Base-by-base conservation (phyloP, 1,140 invertebrate species). In the Bradysia coprophila region DNA sequence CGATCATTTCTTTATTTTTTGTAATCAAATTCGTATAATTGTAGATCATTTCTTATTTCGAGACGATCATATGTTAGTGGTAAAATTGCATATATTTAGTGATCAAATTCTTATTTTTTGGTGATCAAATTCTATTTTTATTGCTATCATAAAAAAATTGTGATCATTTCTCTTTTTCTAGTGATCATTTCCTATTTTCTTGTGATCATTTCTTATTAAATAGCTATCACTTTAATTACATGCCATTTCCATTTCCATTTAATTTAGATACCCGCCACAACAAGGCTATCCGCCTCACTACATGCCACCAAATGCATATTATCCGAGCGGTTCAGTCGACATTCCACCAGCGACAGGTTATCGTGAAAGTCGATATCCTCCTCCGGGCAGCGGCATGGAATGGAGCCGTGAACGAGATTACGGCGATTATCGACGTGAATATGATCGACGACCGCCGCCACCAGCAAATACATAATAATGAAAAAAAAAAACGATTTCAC, bases 391-490 rank as follows among this genome's bases (percentile, higher is more conserved):
- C 49, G 43, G 53, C 67, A 21, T 21, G 20, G 38, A 39, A 3
- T 39, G 38, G 38, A 15, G 21, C 13, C 20, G 38, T 2, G 38
- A 39, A 22, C 38, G 20, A 4, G 38, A 39, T 2, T 39, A 21
- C 40, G 63, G 65, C 45, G 66, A 69, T 38, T 72, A 72, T 48
- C 58, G 68, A 36, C 56, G 71, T 44, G 70, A 73, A 34, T 73
- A 71, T 43, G 66, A 71, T 45, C 54, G 65, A 48, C 57, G 66
- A 47, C 63, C 61, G 16, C 66, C 65, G 18, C 61, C 63, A 1
- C 41, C 37, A 18, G 19, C 38, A 38, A 28, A 28, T 28, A 8
- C 24, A 13, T 28, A 28, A 13, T 28, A n/a, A n/a, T n/a, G n/a
- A n/a, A n/a, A n/a, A n/a, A n/a, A n/a, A n/a, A n/a, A n/a, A n/a